Conservation (phyloP, 2,888 invertebrate species). For the Campopleginae sp. region DNA sequence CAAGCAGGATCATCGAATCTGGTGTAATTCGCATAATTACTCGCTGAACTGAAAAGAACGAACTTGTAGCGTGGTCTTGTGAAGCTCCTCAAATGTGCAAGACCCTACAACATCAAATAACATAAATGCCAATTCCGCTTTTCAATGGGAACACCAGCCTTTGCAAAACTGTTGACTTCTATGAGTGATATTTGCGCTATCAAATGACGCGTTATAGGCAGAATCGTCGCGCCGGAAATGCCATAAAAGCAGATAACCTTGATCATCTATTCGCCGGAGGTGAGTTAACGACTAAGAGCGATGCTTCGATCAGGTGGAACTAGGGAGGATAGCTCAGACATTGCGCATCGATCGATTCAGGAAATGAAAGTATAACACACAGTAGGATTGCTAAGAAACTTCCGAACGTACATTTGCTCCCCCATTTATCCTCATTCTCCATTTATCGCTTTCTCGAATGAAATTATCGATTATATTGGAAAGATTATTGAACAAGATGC, state of each 20-base stretch:
- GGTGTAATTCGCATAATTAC: background rate
- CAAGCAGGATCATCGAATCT: background rate
- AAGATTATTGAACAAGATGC: too few relatives aligned
- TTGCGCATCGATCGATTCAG: constrained; percentile 66
- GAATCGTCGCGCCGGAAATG: background rate
- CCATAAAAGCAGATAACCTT: constrained; percentile 33
- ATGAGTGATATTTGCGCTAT: background rate
- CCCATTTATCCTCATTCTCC: background rate
- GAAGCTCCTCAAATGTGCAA: background rate
- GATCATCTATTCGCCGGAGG: constrained; percentile 28
- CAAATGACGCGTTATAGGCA: background rate
- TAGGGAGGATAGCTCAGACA: constrained; percentile 39
- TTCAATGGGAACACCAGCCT: background rate
- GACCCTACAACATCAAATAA: background rate
- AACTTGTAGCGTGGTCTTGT: background rate
- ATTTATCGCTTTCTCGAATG: background rate
- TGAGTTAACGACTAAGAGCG: constrained; percentile 1
- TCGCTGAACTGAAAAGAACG: background rate
- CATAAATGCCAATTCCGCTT: background rate
- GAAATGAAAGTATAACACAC: constrained; percentile 8
- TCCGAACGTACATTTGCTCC: background rate
- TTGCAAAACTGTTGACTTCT: background rate
- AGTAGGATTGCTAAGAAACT: constrained; percentile 8
- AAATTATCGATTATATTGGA: background rate
- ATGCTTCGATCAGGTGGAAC: constrained; percentile 23